Conservation (phyloP, 2,797 vertebrate species). For the Danio albolineatus region DNA sequence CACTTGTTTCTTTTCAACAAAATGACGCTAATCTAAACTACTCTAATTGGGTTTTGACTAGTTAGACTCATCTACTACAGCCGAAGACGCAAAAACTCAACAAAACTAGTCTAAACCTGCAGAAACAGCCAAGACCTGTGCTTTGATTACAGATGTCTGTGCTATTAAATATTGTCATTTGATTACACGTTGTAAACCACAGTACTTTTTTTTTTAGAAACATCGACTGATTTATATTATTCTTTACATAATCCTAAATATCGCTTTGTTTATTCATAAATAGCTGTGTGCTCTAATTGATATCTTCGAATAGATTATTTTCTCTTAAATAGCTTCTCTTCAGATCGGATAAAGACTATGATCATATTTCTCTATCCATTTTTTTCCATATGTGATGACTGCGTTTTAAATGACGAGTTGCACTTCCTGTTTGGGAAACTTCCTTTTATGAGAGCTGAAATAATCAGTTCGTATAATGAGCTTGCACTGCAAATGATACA, state of each 20-base stretch:
- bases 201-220: conserved; percentile 33
- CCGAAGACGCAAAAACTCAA: conserved; percentile 6
- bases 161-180: conserved; percentile 32
- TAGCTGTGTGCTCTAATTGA: conserved; percentile 5
- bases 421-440: no score
- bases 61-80: conserved; percentile 24
- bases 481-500: no score
- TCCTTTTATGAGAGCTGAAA: no score
- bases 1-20: conserved; percentile 17
- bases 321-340: conserved; percentile 16
- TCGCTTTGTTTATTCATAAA: background rate
- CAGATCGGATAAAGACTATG: background rate
- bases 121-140: conserved; percentile 42
- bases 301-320: conserved; percentile 20
- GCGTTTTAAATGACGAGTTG: background rate
- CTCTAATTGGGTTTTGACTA: background rate
- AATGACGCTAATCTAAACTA: conserved; percentile 12
- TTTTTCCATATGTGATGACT: conserved; percentile 2
- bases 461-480: no score
- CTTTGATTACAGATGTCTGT: conserved; percentile 34
- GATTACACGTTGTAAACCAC: conserved; percentile 36
- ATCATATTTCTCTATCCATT: no score
- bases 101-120: conserved; percentile 26
- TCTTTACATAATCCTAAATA: conserved; percentile 25
- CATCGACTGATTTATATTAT: conserved; percentile 33